A percentile compares a stretch with the other conserved stretches of the same genome.
phyloP scores from a whole-genome alignment of 2,797 vertebrate species.

The Pelobates cultripes region DNA sequence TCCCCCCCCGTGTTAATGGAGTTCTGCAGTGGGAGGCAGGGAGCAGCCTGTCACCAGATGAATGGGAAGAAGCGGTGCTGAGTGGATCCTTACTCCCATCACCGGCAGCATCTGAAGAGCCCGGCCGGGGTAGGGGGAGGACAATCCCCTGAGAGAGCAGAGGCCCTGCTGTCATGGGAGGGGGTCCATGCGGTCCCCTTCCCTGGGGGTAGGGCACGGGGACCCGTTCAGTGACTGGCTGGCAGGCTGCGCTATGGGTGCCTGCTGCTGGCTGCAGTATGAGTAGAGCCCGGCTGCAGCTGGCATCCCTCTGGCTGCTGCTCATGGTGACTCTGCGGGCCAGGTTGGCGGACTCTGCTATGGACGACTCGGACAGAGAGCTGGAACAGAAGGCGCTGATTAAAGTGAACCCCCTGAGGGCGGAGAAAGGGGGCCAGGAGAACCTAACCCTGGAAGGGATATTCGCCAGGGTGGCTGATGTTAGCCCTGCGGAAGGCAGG shows the following conservation, averaged over 20 bases:
- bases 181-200: constrained; percentile 57
- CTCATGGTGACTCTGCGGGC: constrained; percentile 91
- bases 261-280: constrained; percentile 84
- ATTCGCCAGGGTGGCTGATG: constrained; percentile 85
- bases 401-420: constrained; percentile 87
- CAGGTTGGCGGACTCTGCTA: constrained; percentile 79
- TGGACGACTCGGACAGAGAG: constrained; percentile 82
- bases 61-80: constrained; percentile 10
- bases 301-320: constrained; percentile 94
- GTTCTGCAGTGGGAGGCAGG: background rate
- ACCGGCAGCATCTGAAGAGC: background rate
- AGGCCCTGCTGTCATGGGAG: constrained; percentile 56
- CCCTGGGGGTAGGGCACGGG: constrained; percentile 35
- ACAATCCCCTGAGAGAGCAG: constrained; percentile 49
- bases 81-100: constrained; percentile 2
- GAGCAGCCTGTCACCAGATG: background rate
- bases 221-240: constrained; percentile 31
- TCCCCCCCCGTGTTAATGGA: background rate
- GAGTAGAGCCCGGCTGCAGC: constrained; percentile 93
- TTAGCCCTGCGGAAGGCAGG: constrained; percentile 88
- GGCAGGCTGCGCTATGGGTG: constrained; percentile 46
- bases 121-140: constrained; percentile 23
- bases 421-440: constrained; percentile 79
- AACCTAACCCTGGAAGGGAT: constrained; percentile 86
- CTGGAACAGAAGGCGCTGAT: constrained; percentile 85